phyloP scores from a whole-genome alignment of 2,113 vertebrate species.

The Atlantisia rogersi region DNA sequence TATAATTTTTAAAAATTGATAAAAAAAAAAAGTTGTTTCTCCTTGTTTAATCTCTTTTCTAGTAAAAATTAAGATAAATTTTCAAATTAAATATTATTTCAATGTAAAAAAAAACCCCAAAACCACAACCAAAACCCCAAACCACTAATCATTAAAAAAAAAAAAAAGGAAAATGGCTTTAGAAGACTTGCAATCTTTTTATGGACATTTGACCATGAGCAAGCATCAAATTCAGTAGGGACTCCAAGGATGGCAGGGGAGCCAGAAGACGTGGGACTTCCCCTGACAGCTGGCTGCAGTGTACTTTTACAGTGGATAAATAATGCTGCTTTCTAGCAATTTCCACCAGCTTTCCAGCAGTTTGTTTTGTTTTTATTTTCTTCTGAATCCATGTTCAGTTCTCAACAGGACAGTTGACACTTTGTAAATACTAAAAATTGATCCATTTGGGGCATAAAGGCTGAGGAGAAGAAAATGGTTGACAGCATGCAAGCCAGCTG shows the following conservation, averaged over 20 bases:
- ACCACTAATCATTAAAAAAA: background rate
- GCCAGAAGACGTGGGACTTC: background rate
- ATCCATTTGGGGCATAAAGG: background rate
- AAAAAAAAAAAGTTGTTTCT: background rate
- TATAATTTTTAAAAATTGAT: background rate
- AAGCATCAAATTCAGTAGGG: background rate
- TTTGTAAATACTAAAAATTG: background rate
- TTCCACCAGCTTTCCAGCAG: background rate
- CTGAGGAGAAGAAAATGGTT: background rate
- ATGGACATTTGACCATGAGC: background rate
- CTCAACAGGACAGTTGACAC: background rate
- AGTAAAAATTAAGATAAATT: background rate
- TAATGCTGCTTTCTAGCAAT: background rate
- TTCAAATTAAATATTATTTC: background rate
- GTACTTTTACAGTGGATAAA: background rate
- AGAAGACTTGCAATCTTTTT: background rate
- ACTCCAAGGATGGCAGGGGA: background rate
- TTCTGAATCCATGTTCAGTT: fast-evolving
- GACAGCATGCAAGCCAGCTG: background rate
- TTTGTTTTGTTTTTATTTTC: background rate
- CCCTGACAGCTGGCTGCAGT: fast-evolving
- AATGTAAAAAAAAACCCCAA: background rate
- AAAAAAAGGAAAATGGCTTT: background rate
- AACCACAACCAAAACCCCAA: background rate
- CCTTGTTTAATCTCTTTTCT: background rate